A percentile compares a stretch with the other conserved stretches of the same genome.
These are phyloP conservation scores for Herpetotheres cachinnans DNA, from an alignment of 2,113 vertebrate genomes.

Conservation along the genomic window DNA sequence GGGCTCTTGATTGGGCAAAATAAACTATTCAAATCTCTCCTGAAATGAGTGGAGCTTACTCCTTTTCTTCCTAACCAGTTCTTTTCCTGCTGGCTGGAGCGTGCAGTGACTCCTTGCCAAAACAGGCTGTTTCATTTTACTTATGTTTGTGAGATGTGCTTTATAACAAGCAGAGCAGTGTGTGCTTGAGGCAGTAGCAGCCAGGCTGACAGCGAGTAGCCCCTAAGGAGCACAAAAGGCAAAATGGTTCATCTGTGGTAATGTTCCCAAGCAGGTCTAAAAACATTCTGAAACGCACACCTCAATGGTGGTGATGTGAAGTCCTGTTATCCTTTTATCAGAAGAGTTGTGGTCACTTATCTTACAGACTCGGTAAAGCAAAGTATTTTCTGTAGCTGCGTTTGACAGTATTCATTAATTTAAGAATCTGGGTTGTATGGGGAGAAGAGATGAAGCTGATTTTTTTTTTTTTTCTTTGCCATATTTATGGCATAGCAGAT, in stretches of 20 bases:
- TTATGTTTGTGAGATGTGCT: background rate
- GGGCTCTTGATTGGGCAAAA: slow-evolving; percentile 83
- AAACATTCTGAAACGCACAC: rapidly evolving
- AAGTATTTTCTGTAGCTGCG: background rate
- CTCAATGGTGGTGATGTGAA: background rate
- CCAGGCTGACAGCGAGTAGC: background rate
- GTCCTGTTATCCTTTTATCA: background rate
- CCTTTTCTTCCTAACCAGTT: background rate
- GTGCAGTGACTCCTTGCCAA: background rate
- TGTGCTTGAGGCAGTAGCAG: background rate
- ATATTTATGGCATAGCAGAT: background rate
- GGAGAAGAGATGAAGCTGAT: background rate
- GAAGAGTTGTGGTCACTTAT: background rate
- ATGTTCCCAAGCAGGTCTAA: background rate
- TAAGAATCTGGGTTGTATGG: background rate
- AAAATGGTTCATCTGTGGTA: background rate
- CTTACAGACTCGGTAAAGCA: background rate
- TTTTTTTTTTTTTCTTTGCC: background rate
- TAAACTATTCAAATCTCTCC: slow-evolving; percentile 82
- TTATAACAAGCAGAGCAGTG: rapidly evolving
- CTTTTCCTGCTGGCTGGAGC: background rate
- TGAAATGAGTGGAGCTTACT: slow-evolving; percentile 55
- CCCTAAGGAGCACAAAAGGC: background rate
- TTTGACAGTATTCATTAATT: background rate
- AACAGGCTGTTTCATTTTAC: background rate